A percentile compares a stretch with the other conserved stretches of the same genome.
Evolutionary conservation across 2,113 vertebrate species (phyloP).

Genomic region (Sander vitreus): DNA sequence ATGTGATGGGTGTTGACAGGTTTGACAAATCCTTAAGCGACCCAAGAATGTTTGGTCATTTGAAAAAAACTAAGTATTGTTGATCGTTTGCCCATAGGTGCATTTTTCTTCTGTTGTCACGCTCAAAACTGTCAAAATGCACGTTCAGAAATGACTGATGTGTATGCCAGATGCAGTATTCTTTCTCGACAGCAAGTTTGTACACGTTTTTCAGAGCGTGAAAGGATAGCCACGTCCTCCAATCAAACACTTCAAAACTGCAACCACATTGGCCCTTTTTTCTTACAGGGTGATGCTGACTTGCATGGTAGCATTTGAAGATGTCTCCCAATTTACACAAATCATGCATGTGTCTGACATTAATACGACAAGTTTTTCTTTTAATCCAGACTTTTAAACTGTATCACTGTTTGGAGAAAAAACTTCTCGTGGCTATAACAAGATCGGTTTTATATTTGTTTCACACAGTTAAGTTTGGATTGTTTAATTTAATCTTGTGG

Average conservation of each 20-base stretch:
- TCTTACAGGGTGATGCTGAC: not conserved
- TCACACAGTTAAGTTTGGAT: not conserved
- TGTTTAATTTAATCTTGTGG: not conserved
- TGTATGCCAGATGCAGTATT: not conserved
- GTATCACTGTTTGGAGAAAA: not conserved
- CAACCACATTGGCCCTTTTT: no score
- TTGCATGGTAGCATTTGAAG: not conserved
- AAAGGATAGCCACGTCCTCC: not conserved
- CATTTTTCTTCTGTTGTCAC: not conserved
- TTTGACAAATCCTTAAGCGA: slow-evolving; percentile 4
- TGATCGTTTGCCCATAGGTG: not conserved
- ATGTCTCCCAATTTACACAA: no score
- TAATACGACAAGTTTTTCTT: not conserved
- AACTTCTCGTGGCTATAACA: not conserved
- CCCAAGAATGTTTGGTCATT: not conserved
- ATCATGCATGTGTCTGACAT: no score
- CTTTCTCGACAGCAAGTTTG: not conserved
- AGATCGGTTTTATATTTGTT: not conserved
- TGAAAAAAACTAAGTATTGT: not conserved
- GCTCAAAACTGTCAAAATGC: not conserved
- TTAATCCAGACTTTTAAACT: not conserved
- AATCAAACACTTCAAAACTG: no score
- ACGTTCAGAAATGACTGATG: not conserved
- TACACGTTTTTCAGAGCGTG: not conserved
- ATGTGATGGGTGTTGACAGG: not conserved